Evolutionary conservation across 1,140 invertebrate genomes (phyloP), one percentile per base, ranked within the genome.

Genomic region (Nautilus pompilius): DNA sequence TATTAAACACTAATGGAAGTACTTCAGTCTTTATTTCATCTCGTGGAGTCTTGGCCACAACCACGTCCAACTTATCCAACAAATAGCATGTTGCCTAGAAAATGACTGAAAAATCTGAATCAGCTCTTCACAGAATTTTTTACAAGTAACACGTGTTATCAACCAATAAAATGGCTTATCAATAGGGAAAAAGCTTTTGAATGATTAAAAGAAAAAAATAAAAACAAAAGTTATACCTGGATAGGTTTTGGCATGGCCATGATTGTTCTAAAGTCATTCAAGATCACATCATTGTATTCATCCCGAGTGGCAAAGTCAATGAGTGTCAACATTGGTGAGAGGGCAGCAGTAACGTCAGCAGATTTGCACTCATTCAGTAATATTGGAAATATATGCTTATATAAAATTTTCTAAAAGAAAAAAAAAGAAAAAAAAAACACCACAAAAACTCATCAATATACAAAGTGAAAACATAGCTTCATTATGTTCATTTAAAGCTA

Each of bases 331-430:
- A 96, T 89, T 0, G 95, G 92, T 73, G 94, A 90, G 32, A 98
- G 84, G 4, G 93, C 93, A 0, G 92, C 89, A 0, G 93, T 91
- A 54, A 96, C 85, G 76, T 97, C 95, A 58, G 90, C 88, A 33
- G 89, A 89, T 73, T 89, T 87, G 78, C 96, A 88, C 81, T 97
- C 95, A 56, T 88, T 86, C 75, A 92, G 89, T 53, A 98, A 84
- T 75, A 89, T 90, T 22, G 93, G 93, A 90, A 95, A 95, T 29
- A 97, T 89, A 78, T 95, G 92, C 80, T 93, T 90, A 84, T 95
- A 97, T 88, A 94, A 93, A 20, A 98, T 84, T 92, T 97, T 97
- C 95, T 98, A 85, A 45, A 86, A 84, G 62, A 76, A 68, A 6
- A 61, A 62, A 63, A 17, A 57, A 13, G 29, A 48, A 55, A 33